These are phyloP conservation scores for Drosophila mayri DNA, from an alignment of 1,140 invertebrate genomes.

Conservation along the genomic window DNA sequence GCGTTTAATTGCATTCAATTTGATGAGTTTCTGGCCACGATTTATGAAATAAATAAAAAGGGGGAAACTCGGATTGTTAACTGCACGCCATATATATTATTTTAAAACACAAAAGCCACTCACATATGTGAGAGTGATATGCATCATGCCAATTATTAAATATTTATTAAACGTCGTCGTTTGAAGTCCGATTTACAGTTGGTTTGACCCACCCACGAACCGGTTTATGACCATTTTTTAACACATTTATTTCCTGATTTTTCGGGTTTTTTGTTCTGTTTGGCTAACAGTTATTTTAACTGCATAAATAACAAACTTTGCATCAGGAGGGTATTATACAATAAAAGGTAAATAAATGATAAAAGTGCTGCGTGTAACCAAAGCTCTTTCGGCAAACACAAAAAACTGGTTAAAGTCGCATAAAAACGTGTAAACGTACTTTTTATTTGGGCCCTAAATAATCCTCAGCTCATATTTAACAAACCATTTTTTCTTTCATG, in stretches of 20 bases:
- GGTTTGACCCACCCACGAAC: constrained; percentile 37
- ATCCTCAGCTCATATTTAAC: constrained; percentile 44
- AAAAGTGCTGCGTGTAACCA: neutral
- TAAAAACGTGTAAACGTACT: constrained; percentile 27
- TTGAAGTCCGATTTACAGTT: constrained; percentile 57
- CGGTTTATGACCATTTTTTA: constrained; percentile 43
- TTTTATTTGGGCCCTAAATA: constrained; percentile 7
- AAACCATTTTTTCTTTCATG: constrained; percentile 42
- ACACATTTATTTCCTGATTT: constrained; percentile 30
- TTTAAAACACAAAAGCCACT: constrained; percentile 4
- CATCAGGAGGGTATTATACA: constrained; percentile 8
- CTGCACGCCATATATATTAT: constrained; percentile 45
- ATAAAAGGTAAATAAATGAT: constrained; percentile 28
- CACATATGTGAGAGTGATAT: neutral
- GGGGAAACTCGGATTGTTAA: constrained; percentile 36
- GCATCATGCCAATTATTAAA: constrained; percentile 53
- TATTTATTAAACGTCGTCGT: constrained; percentile 51
- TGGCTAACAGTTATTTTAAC: constrained; percentile 52
- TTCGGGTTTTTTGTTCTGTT: constrained; percentile 39
- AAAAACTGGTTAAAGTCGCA: constrained; percentile 27
- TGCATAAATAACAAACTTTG: constrained; percentile 20
- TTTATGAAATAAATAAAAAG: constrained; percentile 45
- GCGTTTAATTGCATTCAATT: constrained; percentile 62
- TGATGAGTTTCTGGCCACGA: constrained; percentile 42
- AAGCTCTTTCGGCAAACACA: neutral